Conservation (phyloP, 2,113 vertebrate genomes). For the Phodopus roborovskii region DNA sequence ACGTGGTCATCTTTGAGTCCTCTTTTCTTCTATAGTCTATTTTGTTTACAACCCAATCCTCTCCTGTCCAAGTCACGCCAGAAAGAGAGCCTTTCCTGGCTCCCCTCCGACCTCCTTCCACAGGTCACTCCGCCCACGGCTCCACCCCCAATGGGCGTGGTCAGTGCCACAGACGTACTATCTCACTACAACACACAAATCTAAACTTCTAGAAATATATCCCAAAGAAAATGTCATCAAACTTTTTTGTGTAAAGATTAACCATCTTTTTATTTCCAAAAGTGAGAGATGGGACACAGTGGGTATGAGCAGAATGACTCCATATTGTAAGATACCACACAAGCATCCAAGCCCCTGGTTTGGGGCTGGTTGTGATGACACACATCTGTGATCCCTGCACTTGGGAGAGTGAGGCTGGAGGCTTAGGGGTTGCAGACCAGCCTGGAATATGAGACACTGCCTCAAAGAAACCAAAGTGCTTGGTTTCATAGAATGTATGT, state of each 20-base stretch:
- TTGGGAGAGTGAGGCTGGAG: not conserved
- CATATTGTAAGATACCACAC: not conserved
- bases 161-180: too few species aligned
- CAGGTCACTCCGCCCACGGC: too few species aligned
- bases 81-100: too few species aligned
- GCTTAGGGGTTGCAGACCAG: not conserved
- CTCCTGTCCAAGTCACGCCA: too few species aligned
- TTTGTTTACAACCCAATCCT: too few species aligned
- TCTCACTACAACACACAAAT: too few species aligned
- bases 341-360: not conserved
- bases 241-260: constrained; percentile 1
- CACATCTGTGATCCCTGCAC: not conserved
- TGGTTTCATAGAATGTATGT: not conserved
- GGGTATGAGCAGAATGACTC: not conserved
- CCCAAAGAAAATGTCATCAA: not conserved
- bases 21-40: not conserved
- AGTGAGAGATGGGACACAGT: not conserved
- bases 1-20: not conserved
- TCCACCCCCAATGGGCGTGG: too few species aligned
- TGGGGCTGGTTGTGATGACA: not conserved
- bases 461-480: not conserved
- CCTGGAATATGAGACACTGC: too few species aligned
- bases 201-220: constrained; percentile 14
- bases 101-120: too few species aligned
- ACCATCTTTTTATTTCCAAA: constrained; percentile 14